phyloP scores from a whole-genome alignment of 2,888 invertebrate species.

The Cheilosia vulpina region DNA sequence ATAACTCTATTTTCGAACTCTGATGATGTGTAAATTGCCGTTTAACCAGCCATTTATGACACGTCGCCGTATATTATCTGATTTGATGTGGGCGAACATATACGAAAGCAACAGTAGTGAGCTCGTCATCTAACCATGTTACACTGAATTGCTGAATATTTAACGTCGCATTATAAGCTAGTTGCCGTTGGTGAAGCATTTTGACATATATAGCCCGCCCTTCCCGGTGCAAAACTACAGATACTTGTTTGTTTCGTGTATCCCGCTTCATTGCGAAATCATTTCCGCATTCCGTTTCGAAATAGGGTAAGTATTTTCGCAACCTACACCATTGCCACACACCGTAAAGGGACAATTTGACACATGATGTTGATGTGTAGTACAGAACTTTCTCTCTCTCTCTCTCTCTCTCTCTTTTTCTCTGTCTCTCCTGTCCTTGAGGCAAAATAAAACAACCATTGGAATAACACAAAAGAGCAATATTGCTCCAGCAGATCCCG shows the following conservation, averaged over 20 bases:
- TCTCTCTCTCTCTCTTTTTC: neutral
- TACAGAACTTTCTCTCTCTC: neutral
- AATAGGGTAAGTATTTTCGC: constrained; percentile 33
- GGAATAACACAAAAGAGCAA: constrained; percentile 40
- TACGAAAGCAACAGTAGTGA: constrained; percentile 1
- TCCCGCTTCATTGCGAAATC: constrained; percentile 21
- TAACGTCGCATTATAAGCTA: constrained; percentile 41
- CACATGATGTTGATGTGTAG: constrained; percentile 38
- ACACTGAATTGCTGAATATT: constrained; percentile 39
- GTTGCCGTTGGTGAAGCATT: constrained; percentile 24
- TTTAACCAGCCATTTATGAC: constrained; percentile 31
- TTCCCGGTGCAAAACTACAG: neutral
- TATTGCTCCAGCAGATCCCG: constrained; percentile 21
- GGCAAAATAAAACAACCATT: constrained; percentile 43
- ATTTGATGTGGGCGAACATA: constrained; percentile 2
- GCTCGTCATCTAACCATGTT: constrained; percentile 19
- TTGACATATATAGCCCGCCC: neutral
- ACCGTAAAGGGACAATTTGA: constrained; percentile 51
- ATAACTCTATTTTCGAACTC: constrained; percentile 11
- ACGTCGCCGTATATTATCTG: constrained; percentile 5
- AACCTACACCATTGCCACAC: constrained; percentile 15
- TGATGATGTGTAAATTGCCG: constrained; percentile 23
- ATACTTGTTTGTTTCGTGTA: constrained; percentile 1
- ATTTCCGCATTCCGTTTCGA: constrained; percentile 38
- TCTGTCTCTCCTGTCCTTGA: constrained; percentile 6